These are phyloP conservation scores for Xylota sylvarum DNA, from an alignment of 2,888 invertebrate genomes.

Conservation along the genomic window DNA sequence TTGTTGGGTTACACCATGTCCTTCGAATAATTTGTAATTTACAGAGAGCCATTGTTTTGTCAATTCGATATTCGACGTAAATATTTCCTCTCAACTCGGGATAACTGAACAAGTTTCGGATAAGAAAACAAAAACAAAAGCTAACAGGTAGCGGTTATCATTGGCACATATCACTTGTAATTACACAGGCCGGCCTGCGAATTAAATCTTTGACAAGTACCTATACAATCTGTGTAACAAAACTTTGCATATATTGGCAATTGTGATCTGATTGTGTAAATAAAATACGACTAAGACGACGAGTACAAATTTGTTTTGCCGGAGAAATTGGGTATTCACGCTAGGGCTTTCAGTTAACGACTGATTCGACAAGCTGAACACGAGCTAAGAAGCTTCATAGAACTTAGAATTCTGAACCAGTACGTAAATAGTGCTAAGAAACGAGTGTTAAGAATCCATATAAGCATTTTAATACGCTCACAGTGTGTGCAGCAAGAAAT, in stretches of 20 bases:
- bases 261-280: background rate
- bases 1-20: slow-evolving; percentile 10
- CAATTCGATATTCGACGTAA: background rate
- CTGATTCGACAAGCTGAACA: slow-evolving; percentile 4
- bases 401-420: background rate
- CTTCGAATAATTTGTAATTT: slow-evolving; percentile 33
- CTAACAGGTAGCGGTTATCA: background rate
- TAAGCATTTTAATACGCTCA: background rate
- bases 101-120: background rate
- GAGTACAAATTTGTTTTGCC: background rate
- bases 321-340: background rate
- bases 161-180: slow-evolving; percentile 27
- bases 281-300: background rate
- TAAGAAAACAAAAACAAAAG: background rate
- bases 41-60: slow-evolving; percentile 14
- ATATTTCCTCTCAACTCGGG: background rate
- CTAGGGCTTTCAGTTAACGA: slow-evolving; percentile 10
- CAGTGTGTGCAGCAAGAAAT: slow-evolving; percentile 6
- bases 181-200: background rate
- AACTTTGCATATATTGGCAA: background rate
- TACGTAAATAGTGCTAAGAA: background rate
- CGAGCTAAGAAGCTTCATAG: background rate
- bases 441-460: slow-evolving; percentile 2
- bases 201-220: background rate
- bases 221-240: background rate